Evolutionary conservation across 2,113 vertebrate genomes (phyloP).

Genomic region (Oxyruncus cristatus): DNA sequence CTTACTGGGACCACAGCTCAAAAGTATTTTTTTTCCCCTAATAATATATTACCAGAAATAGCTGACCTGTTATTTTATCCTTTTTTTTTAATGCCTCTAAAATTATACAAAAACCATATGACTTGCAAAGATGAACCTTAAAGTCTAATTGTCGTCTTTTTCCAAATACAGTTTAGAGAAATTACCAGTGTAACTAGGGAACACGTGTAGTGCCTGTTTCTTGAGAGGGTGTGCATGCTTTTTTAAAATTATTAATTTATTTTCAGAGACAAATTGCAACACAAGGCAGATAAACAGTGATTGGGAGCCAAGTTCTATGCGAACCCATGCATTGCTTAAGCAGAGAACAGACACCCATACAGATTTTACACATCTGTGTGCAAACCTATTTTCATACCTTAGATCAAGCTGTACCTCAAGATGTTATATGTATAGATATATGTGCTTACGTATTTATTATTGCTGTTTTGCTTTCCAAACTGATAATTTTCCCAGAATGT

Average conservation of each 20-base stretch:
- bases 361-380: background rate
- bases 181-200: background rate
- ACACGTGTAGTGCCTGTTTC: background rate
- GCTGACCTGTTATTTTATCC: background rate
- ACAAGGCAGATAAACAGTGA: background rate
- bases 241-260: background rate
- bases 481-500: background rate
- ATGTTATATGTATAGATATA: background rate
- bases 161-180: background rate
- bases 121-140: background rate
- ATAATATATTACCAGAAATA: slow-evolving; percentile 2
- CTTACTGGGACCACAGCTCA: background rate
- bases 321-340: background rate
- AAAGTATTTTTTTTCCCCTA: background rate
- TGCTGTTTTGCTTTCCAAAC: background rate
- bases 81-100: background rate
- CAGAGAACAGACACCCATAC: background rate
- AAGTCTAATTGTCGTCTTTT: background rate
- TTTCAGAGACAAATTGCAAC: background rate
- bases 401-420: background rate
- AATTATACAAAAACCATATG: background rate
- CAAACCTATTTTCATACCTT: background rate
- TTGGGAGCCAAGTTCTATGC: background rate
- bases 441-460: background rate
- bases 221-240: background rate